A percentile compares a stretch with the other conserved stretches of the same genome.
These are phyloP conservation scores for Dilophus febrilis DNA, from an alignment of 2,888 invertebrate species.

Conservation along the genomic window DNA sequence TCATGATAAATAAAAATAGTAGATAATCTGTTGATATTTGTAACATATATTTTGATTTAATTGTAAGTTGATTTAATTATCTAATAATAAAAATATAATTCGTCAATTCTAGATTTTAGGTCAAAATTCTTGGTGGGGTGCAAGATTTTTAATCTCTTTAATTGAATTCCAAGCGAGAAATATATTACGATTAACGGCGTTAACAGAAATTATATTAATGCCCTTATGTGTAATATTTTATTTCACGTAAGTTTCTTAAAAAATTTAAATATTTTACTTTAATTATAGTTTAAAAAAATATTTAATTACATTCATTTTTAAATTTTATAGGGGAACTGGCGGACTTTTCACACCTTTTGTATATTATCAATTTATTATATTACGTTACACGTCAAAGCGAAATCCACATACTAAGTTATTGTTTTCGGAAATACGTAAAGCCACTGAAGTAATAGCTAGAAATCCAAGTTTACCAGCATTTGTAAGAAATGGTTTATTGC, in stretches of 20 bases:
- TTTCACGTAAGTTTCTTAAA: conserved; percentile 64
- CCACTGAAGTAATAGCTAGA: conserved; percentile 47
- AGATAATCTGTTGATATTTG: neutral
- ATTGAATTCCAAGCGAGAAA: conserved; percentile 82
- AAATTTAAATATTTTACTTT: no score
- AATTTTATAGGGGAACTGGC: conserved; percentile 62
- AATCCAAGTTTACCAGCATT: conserved; percentile 53
- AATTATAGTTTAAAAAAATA: neutral
- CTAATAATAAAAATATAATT: neutral
- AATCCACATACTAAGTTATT: conserved; percentile 92
- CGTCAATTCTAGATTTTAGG: conserved; percentile 54
- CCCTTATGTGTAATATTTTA: conserved; percentile 65
- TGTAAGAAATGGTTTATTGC: conserved; percentile 39
- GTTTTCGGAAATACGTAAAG: conserved; percentile 70
- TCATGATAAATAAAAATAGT: no score
- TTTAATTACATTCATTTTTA: conserved; percentile 4
- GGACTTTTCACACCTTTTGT: conserved; percentile 85
- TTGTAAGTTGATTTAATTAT: neutral
- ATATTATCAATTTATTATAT: conserved; percentile 89
- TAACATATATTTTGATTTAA: neutral
- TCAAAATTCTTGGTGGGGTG: conserved; percentile 82
- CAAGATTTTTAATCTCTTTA: conserved; percentile 67
- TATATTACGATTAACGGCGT: conserved; percentile 77
- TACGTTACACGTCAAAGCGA: conserved; percentile 83
- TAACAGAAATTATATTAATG: conserved; percentile 85